Evolutionary conservation across 2,113 vertebrate genomes (phyloP), one percentile per base, ranked within the genome.

Genomic region (Siphamia tubifer): DNA sequence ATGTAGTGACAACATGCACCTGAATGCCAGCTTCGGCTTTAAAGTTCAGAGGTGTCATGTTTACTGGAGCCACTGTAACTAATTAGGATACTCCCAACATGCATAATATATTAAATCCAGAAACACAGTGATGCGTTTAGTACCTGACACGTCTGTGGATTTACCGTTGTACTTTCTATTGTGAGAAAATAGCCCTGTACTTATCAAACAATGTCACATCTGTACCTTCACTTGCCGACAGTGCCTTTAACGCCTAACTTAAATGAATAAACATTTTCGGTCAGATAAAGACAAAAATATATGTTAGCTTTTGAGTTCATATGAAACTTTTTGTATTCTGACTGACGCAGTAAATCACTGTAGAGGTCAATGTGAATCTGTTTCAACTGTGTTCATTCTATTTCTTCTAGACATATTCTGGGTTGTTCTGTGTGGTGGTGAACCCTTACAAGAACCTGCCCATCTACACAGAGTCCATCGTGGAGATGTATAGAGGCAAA

Each of bases 381-480:
- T 8, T 10, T 42, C 4, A 23, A 6, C 23, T 61, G 4, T 77
- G 1, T n/a, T 47, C 24, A 86, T 23, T 75, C 58, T 84, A 24
- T 40, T 48, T 55, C 39, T 75, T 73, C 4, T 81, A 97, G 96
- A 97, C 96, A 0, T 97, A 97, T 86, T 96, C 95, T 0, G 96
- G 96, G 40, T 93, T 97, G 10, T 97, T 97, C 92, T 96, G 95
- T 27, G 96, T 96, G 78, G 96, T 96, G 75, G 94, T 97, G 77
- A 97, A 97, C 79, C 96, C 96, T 0, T 97, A 97, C 85, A 97
- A 97, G 90, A 94, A 95, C 87, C 84, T 97, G 48, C 94, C 95
- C 45, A 94, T 97, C 90, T 97, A 97, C 71, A 95, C 95, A 1
- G 96, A 97, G 75, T 91, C 94, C 79, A 97, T 97, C 0, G 94